These are phyloP conservation scores for Lepetodrilus schrolli DNA, from an alignment of 2,888 invertebrate genomes.

Conservation along the genomic window DNA sequence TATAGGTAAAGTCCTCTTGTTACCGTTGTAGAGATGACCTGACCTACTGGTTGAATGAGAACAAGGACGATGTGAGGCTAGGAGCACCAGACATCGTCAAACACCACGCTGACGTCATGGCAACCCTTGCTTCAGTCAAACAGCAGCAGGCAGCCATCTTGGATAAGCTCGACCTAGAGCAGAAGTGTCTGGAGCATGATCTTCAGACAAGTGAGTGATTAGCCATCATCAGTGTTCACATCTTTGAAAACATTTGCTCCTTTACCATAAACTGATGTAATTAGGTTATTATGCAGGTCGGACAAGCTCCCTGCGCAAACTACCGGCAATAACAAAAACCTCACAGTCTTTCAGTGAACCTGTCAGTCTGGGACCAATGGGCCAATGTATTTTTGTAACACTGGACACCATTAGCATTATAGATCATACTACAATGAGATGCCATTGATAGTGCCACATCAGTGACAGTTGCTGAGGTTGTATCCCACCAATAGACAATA, in stretches of 20 bases:
- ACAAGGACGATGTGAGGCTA: slow-evolving; percentile 58
- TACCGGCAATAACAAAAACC: too few species aligned
- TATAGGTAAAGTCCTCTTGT: not conserved
- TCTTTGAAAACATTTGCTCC: too few species aligned
- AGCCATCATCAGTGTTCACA: too few species aligned
- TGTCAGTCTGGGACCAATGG: too few species aligned
- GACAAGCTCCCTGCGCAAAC: not conserved
- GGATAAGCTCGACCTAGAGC: slow-evolving; percentile 64
- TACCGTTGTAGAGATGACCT: slow-evolving; percentile 67
- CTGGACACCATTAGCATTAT: too few species aligned
- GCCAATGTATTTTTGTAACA: too few species aligned
- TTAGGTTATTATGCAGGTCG: not conserved
- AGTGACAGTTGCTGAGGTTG: too few species aligned
- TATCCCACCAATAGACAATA: too few species aligned
- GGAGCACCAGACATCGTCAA: slow-evolving; percentile 59
- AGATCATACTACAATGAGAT: too few species aligned
- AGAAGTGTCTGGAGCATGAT: slow-evolving; percentile 64
- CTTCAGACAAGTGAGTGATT: slow-evolving; percentile 55
- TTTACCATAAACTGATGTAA: not conserved
- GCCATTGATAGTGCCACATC: too few species aligned
- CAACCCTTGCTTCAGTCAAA: slow-evolving; percentile 61
- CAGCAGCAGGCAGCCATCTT: slow-evolving; percentile 64
- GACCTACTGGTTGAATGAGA: slow-evolving; percentile 68
- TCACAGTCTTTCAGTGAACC: too few species aligned
- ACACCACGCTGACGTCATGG: slow-evolving; percentile 58